Percentiles rank a stretch among this genome's conserved stretches.
Evolutionary conservation across 2,888 invertebrate genomes (phyloP).

Genomic region (Pristionchus fissidentatus): DNA sequence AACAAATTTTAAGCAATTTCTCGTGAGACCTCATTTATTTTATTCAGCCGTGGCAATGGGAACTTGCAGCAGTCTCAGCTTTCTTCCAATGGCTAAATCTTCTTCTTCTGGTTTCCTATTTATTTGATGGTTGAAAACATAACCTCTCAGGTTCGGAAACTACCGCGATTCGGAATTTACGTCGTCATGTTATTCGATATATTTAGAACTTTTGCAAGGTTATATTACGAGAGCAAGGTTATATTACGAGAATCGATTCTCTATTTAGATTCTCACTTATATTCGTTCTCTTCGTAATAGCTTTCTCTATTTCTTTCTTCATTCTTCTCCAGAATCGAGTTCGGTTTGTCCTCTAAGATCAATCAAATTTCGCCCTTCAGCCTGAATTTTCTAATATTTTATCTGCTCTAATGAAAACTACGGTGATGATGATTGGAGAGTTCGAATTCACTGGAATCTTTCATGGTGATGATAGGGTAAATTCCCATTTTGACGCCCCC

Average conservation of each 20-base stretch:
- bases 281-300: constrained; percentile 76
- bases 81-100: constrained; percentile 78
- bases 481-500: not conserved
- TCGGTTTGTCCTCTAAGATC: not conserved
- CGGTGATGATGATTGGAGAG: constrained; percentile 77
- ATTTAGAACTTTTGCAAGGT: constrained; percentile 76
- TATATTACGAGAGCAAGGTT: too few relatives aligned
- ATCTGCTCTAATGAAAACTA: constrained; percentile 75
- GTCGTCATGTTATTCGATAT: constrained; percentile 77
- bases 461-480: constrained; percentile 63
- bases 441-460: constrained; percentile 76
- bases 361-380: constrained; percentile 53
- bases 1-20: too few relatives aligned
- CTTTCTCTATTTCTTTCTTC: constrained; percentile 66
- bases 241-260: constrained; percentile 70
- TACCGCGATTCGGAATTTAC: constrained; percentile 75
- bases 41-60: too few relatives aligned
- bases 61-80: too few relatives aligned
- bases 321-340: constrained; percentile 72
- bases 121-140: constrained; percentile 42
- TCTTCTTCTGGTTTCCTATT: constrained; percentile 74
- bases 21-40: too few relatives aligned
- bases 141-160: constrained; percentile 52
- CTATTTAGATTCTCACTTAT: constrained; percentile 68
- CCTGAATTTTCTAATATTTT: constrained; percentile 70